Percentiles rank a stretch among this genome's conserved stretches.
Evolutionary conservation across 2,888 invertebrate species (phyloP).

Genomic region (Tetanocera ferruginea): DNA sequence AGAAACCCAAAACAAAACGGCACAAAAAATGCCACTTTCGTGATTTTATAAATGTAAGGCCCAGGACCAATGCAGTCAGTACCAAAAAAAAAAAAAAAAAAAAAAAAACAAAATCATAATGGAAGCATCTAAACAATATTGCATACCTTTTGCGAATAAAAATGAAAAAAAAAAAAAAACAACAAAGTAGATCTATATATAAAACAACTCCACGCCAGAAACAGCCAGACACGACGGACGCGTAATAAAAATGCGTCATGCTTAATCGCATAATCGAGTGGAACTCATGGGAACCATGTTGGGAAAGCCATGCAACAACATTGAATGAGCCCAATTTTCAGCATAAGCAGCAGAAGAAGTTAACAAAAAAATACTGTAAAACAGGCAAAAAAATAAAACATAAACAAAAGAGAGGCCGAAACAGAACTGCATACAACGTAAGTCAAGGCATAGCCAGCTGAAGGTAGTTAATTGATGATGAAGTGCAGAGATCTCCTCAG

Average conservation of each 20-base stretch:
- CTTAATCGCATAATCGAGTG: constrained; percentile 59
- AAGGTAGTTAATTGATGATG: constrained; percentile 22
- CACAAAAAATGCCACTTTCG: constrained; percentile 2
- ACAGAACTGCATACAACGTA: neutral
- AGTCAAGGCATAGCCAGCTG: neutral
- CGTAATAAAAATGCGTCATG: constrained; percentile 53
- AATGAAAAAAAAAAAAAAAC: neutral
- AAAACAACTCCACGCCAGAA: too few species aligned
- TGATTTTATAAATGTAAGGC: neutral
- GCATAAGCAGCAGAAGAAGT: neutral
- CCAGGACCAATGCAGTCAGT: constrained; percentile 10
- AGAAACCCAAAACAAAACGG: constrained; percentile 36
- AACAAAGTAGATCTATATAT: neutral
- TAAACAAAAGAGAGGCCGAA: neutral
- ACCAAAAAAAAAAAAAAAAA: constrained; percentile 17
- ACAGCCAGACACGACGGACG: neutral
- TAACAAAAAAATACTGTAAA: neutral
- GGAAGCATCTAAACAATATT: neutral
- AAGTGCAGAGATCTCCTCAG: neutral
- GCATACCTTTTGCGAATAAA: constrained; percentile 1
- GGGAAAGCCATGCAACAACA: constrained; percentile 5
- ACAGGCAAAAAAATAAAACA: neutral
- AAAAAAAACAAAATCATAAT: neutral
- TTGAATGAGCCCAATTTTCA: neutral
- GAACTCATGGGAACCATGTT: constrained; percentile 50